Base-by-base conservation (phyloP, 2,888 invertebrate species). In the Invenusta paracnida region DNA sequence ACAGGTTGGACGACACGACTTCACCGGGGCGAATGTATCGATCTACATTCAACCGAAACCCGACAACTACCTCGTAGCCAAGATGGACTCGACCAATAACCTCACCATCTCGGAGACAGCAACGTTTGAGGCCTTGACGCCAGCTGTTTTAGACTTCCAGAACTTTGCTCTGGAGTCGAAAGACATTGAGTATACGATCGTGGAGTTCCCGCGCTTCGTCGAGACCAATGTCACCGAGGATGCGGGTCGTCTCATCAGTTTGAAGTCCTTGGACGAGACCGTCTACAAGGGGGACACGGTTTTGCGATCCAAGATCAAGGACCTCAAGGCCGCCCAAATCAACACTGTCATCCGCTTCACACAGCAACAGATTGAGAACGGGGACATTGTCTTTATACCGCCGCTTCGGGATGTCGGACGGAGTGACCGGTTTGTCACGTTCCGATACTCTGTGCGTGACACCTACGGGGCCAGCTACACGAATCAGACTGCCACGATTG, bases 351-450 rank as follows among this genome's bases (percentile, higher is more conserved):
- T 31, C 27, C 17, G 29, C 17, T 86, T 86, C 30, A 86, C 86
- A 11, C 86, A 86, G 30, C 28, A 48, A 29, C 86, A 86, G 79
- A 86, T 86, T n/a, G 23, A 31, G 0, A 23, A n/a, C 11, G 66
- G 82, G 17, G 86, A 86, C 48, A 86, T 86, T 81, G 86, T 86
- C 81, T 86, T 86, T 48, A 66, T 86, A 17, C 85, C 86, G 1
- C 86, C 86, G 1, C 5, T 73, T 17, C 48, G 30, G 11, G 86
- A 86, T 29, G 28, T 86, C 27, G 86, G 86, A 5, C 67, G 17
- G 13, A 29, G 29, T 30, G 85, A 86, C 66, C 66, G 85, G 28
- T 30, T 48, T 23, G 84, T 84, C 0, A 29, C 29, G 11, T 86
- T 86, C 30, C 23, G 28, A 0, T 86, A 85, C 28, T 67, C 84